Evolutionary conservation across 2,888 invertebrate species (phyloP), one percentile per base, ranked within the genome.

Genomic region (Drosophila neutralis): DNA sequence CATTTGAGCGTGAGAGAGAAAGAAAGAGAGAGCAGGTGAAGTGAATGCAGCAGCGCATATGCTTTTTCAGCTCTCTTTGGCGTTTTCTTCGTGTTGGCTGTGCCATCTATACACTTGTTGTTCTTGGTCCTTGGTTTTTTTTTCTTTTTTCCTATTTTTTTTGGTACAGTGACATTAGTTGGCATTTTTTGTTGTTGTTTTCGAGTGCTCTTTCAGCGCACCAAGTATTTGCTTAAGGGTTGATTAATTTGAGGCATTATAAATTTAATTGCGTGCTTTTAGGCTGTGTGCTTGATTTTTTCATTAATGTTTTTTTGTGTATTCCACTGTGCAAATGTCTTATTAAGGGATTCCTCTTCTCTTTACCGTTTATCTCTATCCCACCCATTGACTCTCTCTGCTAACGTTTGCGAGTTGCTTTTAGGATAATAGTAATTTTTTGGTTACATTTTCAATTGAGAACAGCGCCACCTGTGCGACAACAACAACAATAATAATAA

Each of bases 391-490:
- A 49, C 27, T 27, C 40, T 45, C 36, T 67, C 24, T 75, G n/a
- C 67, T 62, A 57, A 57, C 11, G 42, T 52, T 62, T 35, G 36
- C n/a, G 51, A 60, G 57, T 67, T 56, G 57, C 33, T 59, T 78
- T 76, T 69, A 77, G 71, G 68, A 64, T 75, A 80, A 76, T 70
- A 59, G 51, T 60, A 57, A 73, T 76, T 78, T 82, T 72, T 74
- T 77, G 68, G 53, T 66, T 64, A 69, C 49, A 81, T 70, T 73
- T 74, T 73, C 60, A 61, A 63, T 69, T 59, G 61, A 65, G 49
- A 69, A 69, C 67, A 58, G 62, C 67, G 61, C 57, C 82, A 81
- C 82, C 82, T 78, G 78, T 71, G 57, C 60, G 18, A 42, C 53
- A 56, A 40, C 64, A 70, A 40, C 29, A 40, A 31, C 11, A 31